These are phyloP conservation scores for Drosophila colorata DNA, from an alignment of 2,888 invertebrate genomes.

Conservation along the genomic window DNA sequence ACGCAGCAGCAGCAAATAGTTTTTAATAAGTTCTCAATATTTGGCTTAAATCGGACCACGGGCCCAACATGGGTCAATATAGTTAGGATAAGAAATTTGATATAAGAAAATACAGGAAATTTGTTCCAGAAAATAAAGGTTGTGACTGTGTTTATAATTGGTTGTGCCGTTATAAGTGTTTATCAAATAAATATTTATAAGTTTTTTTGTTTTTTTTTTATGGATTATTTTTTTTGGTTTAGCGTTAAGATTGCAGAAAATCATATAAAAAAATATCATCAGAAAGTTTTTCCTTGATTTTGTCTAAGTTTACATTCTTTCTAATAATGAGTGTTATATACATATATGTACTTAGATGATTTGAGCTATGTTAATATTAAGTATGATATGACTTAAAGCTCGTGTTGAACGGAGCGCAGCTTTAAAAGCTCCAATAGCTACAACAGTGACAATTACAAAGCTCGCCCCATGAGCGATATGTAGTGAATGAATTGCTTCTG, in stretches of 20 bases:
- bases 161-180: conserved; percentile 48
- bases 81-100: background rate
- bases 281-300: conserved; percentile 12
- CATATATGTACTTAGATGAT: background rate
- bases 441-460: conserved; percentile 3
- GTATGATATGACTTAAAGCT: conserved; percentile 6
- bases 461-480: background rate
- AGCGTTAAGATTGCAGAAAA: conserved; percentile 85
- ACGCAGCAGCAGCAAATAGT: conserved; percentile 7
- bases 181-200: conserved; percentile 22
- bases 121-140: conserved; percentile 17
- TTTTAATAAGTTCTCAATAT: background rate
- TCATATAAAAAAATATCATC: conserved; percentile 82
- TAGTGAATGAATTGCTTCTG: background rate
- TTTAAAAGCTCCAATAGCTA: background rate
- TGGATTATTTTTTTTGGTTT: conserved; percentile 34
- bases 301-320: background rate
- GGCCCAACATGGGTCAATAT: conserved; percentile 2
- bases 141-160: conserved; percentile 26
- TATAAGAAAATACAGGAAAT: conserved; percentile 6
- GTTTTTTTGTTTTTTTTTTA: conserved; percentile 5
- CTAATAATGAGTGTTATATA: background rate
- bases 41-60: conserved; percentile 22
- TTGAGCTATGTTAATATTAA: background rate
- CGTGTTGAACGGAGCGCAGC: background rate